These are phyloP conservation scores for Dasypogon diadema DNA, from an alignment of 2,888 invertebrate genomes.

Conservation along the genomic window DNA sequence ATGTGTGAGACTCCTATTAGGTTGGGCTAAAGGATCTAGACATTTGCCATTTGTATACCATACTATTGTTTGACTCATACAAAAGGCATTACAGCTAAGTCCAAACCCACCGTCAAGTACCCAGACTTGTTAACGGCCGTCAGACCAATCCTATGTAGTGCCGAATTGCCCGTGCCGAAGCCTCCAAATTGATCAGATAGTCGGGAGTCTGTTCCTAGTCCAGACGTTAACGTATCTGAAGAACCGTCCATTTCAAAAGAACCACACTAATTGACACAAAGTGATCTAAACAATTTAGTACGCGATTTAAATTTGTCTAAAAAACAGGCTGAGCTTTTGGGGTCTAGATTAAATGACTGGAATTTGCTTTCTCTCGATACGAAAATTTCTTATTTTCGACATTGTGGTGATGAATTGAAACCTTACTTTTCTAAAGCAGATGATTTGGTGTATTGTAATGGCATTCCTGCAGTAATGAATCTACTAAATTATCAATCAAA, in stretches of 20 bases:
- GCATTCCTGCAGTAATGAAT: too few relatives aligned
- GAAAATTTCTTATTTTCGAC: too few relatives aligned
- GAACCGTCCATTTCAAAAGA: neutral
- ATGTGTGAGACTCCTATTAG: neutral
- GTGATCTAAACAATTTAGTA: too few relatives aligned
- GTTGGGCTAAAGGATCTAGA: neutral
- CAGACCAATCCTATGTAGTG: constrained; percentile 36
- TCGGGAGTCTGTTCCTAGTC: neutral
- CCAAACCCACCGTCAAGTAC: constrained; percentile 24
- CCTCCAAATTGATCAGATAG: constrained; percentile 6
- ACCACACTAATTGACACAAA: too few relatives aligned
- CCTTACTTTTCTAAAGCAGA: too few relatives aligned
- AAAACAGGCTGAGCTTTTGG: too few relatives aligned
- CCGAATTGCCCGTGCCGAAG: constrained; percentile 23
- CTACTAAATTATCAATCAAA: too few relatives aligned
- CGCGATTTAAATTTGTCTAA: too few relatives aligned
- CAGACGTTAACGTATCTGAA: neutral
- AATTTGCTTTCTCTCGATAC: constrained; percentile 23
- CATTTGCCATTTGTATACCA: neutral
- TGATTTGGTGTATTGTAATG: too few relatives aligned
- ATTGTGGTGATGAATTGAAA: too few relatives aligned
- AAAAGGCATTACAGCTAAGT: constrained; percentile 7
- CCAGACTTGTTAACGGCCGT: constrained; percentile 27
- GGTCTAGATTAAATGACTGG: constrained; percentile 25
- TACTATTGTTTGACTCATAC: constrained; percentile 18